Evolutionary conservation across 2,888 invertebrate genomes (phyloP).

Genomic region (Cheilosia soror): DNA sequence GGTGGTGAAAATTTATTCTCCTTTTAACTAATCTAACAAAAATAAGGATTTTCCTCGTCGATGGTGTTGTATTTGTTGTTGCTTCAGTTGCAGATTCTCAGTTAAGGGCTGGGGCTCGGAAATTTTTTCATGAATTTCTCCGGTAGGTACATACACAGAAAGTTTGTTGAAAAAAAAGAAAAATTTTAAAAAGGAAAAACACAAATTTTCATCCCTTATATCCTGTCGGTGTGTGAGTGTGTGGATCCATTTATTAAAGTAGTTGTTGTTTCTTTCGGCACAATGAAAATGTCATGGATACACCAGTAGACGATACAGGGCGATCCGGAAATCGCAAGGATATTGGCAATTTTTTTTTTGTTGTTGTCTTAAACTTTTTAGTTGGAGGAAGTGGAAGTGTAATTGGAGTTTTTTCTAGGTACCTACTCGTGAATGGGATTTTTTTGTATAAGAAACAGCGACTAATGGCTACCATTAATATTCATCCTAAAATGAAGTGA

Average conservation of each 20-base stretch:
- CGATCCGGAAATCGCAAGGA: constrained; percentile 62
- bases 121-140: constrained; percentile 81
- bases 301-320: constrained; percentile 43
- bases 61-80: constrained; percentile 70
- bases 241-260: constrained; percentile 4
- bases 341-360: constrained; percentile 5
- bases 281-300: constrained; percentile 54
- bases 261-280: constrained; percentile 39
- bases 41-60: constrained; percentile 71
- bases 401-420: not conserved
- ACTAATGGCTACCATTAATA: too few relatives aligned
- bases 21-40: constrained; percentile 4
- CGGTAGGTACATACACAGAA: constrained; percentile 83
- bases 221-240: constrained; percentile 34
- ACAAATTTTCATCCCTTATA: constrained; percentile 70
- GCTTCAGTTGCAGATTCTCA: constrained; percentile 62
- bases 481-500: too few relatives aligned
- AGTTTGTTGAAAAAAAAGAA: constrained; percentile 53
- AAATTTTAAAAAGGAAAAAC: constrained; percentile 21
- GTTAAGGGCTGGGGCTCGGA: constrained; percentile 81
- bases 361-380: not conserved
- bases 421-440: too few relatives aligned
- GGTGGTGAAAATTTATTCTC: constrained; percentile 32
- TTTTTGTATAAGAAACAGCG: too few relatives aligned
- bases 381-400: not conserved